Percentiles rank a stretch among this genome's conserved stretches.
phyloP scores from a whole-genome alignment of 2,888 invertebrate species.

The Temnothorax ravouxi region DNA sequence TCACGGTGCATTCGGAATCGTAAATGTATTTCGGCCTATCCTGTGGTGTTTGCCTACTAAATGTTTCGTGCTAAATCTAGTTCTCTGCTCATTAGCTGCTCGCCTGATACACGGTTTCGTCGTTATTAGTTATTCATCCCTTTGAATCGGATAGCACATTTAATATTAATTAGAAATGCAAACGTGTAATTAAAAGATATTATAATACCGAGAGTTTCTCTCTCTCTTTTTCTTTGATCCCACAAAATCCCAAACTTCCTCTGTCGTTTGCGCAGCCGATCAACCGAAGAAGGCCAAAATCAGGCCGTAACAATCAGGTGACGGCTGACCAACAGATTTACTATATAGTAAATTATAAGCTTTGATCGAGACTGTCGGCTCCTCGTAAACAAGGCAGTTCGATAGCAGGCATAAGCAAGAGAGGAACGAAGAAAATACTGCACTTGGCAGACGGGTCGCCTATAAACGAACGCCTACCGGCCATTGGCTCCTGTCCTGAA shows the following conservation, averaged over 20 bases:
- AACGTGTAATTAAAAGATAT: background rate
- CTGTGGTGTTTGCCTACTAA: background rate
- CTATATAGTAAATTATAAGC: background rate
- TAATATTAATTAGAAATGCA: conserved; percentile 6
- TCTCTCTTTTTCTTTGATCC: background rate
- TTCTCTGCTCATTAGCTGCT: conserved; percentile 57
- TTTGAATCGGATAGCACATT: background rate
- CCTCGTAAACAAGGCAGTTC: background rate
- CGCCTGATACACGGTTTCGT: conserved; percentile 20
- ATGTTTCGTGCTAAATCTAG: conserved; percentile 62
- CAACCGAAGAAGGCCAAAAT: background rate
- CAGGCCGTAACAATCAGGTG: background rate
- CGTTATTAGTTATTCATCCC: background rate
- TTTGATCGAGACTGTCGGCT: background rate
- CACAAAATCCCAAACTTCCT: background rate
- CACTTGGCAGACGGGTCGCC: conserved; percentile 12
- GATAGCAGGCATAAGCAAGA: background rate
- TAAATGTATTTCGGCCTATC: conserved; percentile 61
- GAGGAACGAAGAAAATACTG: background rate
- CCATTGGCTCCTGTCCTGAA: conserved; percentile 47
- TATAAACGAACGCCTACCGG: conserved; percentile 14
- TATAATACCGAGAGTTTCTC: no score
- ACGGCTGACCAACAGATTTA: background rate
- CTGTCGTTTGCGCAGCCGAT: background rate
- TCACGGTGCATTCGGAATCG: conserved; percentile 26